phyloP scores from a whole-genome alignment of 2,888 invertebrate species.

The Troglohyphantes excavatus region DNA sequence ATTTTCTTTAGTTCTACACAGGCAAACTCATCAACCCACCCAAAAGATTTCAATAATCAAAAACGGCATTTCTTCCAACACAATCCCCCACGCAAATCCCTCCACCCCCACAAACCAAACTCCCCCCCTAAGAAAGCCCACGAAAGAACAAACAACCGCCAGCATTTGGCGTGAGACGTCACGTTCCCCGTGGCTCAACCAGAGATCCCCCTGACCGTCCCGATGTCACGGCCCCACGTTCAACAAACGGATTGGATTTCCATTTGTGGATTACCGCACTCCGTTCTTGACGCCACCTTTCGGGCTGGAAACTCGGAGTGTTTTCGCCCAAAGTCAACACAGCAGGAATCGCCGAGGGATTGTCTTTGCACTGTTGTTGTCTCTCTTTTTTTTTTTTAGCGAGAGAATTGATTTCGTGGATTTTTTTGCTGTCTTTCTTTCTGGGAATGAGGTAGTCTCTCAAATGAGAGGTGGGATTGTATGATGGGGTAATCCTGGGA shows the following conservation, averaged over 20 bases:
- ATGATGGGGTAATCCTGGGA: neutral
- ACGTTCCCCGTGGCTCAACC: neutral
- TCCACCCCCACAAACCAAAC: too few relatives aligned
- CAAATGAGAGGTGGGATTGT: too few relatives aligned
- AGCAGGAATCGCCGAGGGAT: neutral
- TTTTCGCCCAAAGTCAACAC: constrained; percentile 43
- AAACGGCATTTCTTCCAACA: too few relatives aligned
- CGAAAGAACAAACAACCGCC: too few relatives aligned
- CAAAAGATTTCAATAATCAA: too few relatives aligned
- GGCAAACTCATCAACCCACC: too few relatives aligned
- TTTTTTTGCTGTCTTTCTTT: neutral
- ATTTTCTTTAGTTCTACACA: too few relatives aligned
- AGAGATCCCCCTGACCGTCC: constrained; percentile 43
- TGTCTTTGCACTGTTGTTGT: neutral
- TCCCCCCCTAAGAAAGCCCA: too few relatives aligned
- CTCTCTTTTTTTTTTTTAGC: constrained; percentile 2
- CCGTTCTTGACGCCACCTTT: constrained; percentile 53
- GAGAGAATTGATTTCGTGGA: neutral
- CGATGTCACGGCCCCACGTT: constrained; percentile 46
- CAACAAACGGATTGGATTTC: constrained; percentile 60
- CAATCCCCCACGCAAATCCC: too few relatives aligned
- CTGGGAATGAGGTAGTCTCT: neutral
- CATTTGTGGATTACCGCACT: constrained; percentile 72
- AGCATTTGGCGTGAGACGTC: neutral
- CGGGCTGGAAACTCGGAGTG: neutral